Evolutionary conservation across 2,113 vertebrate genomes (phyloP).

Genomic region (Turnix velox): DNA sequence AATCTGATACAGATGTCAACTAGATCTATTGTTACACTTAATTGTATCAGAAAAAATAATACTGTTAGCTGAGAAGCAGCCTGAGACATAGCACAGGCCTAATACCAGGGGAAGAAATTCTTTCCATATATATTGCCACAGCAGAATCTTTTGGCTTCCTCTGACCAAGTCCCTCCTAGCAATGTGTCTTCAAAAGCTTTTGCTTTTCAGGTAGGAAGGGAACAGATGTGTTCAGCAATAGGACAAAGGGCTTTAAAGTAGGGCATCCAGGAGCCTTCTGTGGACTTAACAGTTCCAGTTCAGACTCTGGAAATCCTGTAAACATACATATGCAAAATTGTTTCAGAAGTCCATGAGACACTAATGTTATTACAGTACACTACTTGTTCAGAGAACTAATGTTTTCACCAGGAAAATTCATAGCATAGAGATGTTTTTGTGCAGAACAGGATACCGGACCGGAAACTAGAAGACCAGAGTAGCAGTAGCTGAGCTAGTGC

Average conservation of each 20-base stretch:
- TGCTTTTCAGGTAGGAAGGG: background rate
- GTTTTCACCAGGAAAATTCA: background rate
- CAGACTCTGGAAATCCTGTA: background rate
- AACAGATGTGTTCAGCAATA: background rate
- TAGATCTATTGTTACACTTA: background rate
- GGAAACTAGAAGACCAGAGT: slow-evolving; percentile 24
- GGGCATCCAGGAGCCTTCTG: accelerated
- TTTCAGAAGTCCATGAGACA: background rate
- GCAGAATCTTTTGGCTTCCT: background rate
- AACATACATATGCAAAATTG: background rate
- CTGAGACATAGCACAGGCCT: background rate
- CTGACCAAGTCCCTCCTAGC: background rate
- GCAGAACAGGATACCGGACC: slow-evolving; percentile 27
- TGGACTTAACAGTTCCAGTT: background rate
- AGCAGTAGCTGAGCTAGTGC: slow-evolving; percentile 19
- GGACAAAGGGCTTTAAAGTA: background rate
- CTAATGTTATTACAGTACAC: background rate
- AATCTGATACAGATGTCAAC: background rate
- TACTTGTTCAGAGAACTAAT: background rate
- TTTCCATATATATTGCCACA: background rate
- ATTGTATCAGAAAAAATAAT: background rate
- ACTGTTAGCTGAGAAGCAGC: background rate
- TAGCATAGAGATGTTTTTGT: slow-evolving; percentile 12
- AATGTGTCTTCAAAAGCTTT: background rate
- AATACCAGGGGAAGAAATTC: background rate